Percentiles rank a stretch among this genome's conserved stretches.
Conservation (phyloP, 2,888 invertebrate genomes). For the Amphimallon solstitiale region DNA sequence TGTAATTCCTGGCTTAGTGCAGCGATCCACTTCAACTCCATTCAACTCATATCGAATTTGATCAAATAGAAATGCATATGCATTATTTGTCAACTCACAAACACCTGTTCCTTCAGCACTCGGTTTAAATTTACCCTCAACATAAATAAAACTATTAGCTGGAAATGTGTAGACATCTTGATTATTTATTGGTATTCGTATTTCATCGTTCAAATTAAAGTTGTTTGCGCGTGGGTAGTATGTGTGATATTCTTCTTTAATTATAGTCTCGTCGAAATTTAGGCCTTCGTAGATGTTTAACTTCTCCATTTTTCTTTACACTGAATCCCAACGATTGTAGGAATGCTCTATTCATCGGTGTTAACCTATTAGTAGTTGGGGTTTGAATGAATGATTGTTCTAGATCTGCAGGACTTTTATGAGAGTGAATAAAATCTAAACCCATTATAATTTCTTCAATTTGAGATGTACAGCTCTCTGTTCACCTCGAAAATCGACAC, state of each 20-base stretch:
- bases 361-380: not conserved
- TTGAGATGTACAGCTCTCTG: conserved; percentile 44
- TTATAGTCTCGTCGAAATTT: conserved; percentile 25
- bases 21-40: conserved; percentile 53
- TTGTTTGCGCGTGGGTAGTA: conserved; percentile 34
- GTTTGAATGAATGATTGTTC: not conserved
- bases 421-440: not conserved
- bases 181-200: conserved; percentile 39
- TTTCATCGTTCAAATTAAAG: conserved; percentile 39
- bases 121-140: not conserved
- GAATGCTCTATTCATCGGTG: not conserved
- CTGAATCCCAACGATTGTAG: not conserved
- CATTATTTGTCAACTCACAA: conserved; percentile 47
- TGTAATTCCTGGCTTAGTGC: conserved; percentile 53
- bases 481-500: conserved; percentile 47
- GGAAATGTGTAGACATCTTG: conserved; percentile 35
- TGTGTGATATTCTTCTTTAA: conserved; percentile 34
- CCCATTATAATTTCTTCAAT: conserved; percentile 47
- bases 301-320: no score
- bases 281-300: not conserved
- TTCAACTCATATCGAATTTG: conserved; percentile 57
- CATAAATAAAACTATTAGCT: conserved; percentile 30
- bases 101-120: not conserved
- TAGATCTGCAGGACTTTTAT: not conserved
- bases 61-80: conserved; percentile 52